A percentile compares a stretch with the other conserved stretches of the same genome.
These are phyloP conservation scores for Microchirus variegatus DNA, from an alignment of 2,797 vertebrate genomes.

Conservation along the genomic window DNA sequence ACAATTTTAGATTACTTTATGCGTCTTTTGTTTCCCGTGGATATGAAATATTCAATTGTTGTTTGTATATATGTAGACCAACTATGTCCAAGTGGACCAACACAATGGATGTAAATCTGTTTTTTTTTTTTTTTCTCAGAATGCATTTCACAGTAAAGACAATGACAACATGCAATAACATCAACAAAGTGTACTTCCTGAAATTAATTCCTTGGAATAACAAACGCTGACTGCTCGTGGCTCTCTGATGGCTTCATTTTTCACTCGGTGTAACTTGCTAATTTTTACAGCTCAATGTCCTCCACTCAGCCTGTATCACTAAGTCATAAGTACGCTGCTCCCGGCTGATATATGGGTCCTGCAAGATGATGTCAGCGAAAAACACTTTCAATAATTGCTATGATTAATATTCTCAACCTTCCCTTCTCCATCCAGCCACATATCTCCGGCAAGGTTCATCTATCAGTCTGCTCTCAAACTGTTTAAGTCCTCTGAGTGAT, in stretches of 20 bases:
- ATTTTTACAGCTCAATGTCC: constrained; percentile 81
- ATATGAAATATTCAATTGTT: constrained; percentile 45
- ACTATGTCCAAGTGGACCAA: constrained; percentile 28
- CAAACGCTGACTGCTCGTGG: constrained; percentile 72
- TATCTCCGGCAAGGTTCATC: constrained; percentile 90
- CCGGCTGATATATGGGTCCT: constrained; percentile 89
- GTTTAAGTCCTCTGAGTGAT: constrained; percentile 92
- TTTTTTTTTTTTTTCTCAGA: too few relatives aligned
- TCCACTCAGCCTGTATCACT: constrained; percentile 75
- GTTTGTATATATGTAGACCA: constrained; percentile 42
- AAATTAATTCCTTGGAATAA: constrained; percentile 63
- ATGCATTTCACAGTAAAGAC: constrained; percentile 43
- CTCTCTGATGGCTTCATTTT: constrained; percentile 75
- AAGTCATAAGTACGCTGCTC: constrained; percentile 77
- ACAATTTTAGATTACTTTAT: constrained; percentile 51
- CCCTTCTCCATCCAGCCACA: constrained; percentile 81
- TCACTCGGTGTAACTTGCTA: constrained; percentile 78
- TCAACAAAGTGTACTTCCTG: constrained; percentile 37
- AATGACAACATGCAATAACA: constrained; percentile 49
- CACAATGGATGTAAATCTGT: constrained; percentile 45
- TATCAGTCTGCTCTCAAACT: constrained; percentile 89
- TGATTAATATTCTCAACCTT: constrained; percentile 96
- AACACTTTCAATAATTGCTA: constrained; percentile 97
- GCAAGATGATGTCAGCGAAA: constrained; percentile 90
- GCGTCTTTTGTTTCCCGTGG: constrained; percentile 52